These are phyloP conservation scores for Pelobates fuscus DNA, from an alignment of 2,113 vertebrate genomes.

Conservation along the genomic window DNA sequence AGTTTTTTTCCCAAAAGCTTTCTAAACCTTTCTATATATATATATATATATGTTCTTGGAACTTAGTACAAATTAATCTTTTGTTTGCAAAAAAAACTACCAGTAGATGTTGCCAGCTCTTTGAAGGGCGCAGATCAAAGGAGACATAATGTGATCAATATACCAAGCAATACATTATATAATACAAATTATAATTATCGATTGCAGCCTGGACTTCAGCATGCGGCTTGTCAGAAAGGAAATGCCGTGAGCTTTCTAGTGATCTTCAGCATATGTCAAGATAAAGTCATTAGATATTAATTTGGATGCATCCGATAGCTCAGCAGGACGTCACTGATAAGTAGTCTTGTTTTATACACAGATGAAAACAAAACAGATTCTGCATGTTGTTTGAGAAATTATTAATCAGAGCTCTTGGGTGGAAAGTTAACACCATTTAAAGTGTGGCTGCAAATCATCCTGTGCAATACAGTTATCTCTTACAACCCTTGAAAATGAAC, in stretches of 20 bases:
- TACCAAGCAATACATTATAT: slow-evolving; percentile 6
- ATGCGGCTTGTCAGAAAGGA: slow-evolving; percentile 1
- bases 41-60: no score
- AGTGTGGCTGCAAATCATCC: neutral
- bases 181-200: slow-evolving; percentile 43
- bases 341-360: slow-evolving; percentile 8
- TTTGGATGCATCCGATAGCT: slow-evolving; percentile 31
- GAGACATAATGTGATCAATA: neutral
- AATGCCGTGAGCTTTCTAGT: neutral
- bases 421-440: neutral
- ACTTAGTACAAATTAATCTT: no score
- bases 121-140: slow-evolving; percentile 20
- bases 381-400: neutral
- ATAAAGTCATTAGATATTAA: slow-evolving; percentile 42
- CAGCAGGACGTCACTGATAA: slow-evolving; percentile 31
- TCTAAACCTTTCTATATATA: no score
- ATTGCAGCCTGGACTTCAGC: slow-evolving; percentile 3
- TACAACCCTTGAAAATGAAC: neutral
- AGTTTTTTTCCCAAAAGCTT: no score
- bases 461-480: neutral
- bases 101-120: neutral
- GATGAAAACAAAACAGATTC: slow-evolving; percentile 24
- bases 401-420: slow-evolving; percentile 7
- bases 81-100: no score
- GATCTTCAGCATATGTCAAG: slow-evolving; percentile 19